phyloP scores from a whole-genome alignment of 2,797 vertebrate genomes.

The Falco rusticolus region DNA sequence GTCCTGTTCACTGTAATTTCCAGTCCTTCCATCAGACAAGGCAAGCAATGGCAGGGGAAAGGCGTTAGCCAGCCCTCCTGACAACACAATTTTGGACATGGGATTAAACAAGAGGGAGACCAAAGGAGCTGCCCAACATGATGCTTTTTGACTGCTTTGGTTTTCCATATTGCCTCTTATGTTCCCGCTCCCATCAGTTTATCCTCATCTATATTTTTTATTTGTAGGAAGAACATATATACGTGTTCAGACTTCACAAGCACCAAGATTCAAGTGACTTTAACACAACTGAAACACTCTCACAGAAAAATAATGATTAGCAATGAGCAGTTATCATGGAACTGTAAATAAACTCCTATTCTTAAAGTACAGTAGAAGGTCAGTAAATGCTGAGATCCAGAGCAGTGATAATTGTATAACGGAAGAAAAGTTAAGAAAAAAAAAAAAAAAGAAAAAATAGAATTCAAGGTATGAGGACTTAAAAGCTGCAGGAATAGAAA shows the following conservation, averaged over 20 bases:
- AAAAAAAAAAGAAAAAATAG: neutral
- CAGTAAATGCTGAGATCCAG: neutral
- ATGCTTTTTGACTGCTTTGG: neutral
- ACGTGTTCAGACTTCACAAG: neutral
- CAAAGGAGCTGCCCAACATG: neutral
- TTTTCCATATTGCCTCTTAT: neutral
- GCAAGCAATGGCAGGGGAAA: neutral
- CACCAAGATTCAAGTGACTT: neutral
- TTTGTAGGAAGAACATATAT: accelerated
- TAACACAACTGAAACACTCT: neutral
- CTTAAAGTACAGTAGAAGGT: neutral
- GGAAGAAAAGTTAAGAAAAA: neutral
- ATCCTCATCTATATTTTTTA: neutral
- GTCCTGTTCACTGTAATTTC: neutral
- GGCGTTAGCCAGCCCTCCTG: neutral
- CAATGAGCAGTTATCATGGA: neutral
- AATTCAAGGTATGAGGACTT: neutral
- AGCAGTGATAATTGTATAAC: neutral
- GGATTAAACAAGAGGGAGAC: neutral
- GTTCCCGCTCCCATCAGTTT: neutral
- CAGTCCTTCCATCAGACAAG: neutral
- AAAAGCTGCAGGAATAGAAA: neutral
- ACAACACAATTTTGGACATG: accelerated
- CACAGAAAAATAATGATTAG: neutral
- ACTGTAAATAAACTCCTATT: neutral